These are phyloP conservation scores for Cyprinodon brontotheroides DNA, from an alignment of 2,113 vertebrate genomes.

Conservation along the genomic window DNA sequence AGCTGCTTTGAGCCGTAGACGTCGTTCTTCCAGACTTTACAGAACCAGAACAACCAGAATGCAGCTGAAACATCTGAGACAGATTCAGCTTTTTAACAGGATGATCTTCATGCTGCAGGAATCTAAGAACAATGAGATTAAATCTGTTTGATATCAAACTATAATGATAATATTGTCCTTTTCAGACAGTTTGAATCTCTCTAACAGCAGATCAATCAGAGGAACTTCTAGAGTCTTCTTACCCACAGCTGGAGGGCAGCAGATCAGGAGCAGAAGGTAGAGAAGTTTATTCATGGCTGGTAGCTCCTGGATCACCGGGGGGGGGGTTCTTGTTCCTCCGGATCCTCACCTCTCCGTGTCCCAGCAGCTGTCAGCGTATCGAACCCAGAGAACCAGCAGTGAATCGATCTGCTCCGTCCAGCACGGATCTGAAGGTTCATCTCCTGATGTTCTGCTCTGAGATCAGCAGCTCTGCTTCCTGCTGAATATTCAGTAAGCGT, in stretches of 20 bases:
- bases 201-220: background rate
- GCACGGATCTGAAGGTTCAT: constrained; percentile 36
- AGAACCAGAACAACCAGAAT: no score
- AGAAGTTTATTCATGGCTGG: constrained; percentile 53
- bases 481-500: background rate
- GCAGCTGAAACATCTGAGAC: no score
- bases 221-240: constrained; percentile 31
- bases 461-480: background rate
- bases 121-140: background rate
- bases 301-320: background rate
- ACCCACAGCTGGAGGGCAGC: constrained; percentile 64
- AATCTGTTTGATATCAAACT: background rate
- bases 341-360: background rate
- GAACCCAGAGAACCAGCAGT: constrained; percentile 17
- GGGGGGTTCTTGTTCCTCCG: background rate
- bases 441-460: constrained; percentile 9
- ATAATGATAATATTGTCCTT: no score
- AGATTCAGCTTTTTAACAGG: no score
- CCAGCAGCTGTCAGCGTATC: background rate
- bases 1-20: no score
- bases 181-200: no score
- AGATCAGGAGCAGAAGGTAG: constrained; percentile 48
- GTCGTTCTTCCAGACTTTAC: no score
- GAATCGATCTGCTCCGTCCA: background rate
- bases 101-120: background rate